A percentile compares a stretch with the other conserved stretches of the same genome.
Evolutionary conservation across 2,888 invertebrate species (phyloP).

Genomic region (Drosophila kanekoi): DNA sequence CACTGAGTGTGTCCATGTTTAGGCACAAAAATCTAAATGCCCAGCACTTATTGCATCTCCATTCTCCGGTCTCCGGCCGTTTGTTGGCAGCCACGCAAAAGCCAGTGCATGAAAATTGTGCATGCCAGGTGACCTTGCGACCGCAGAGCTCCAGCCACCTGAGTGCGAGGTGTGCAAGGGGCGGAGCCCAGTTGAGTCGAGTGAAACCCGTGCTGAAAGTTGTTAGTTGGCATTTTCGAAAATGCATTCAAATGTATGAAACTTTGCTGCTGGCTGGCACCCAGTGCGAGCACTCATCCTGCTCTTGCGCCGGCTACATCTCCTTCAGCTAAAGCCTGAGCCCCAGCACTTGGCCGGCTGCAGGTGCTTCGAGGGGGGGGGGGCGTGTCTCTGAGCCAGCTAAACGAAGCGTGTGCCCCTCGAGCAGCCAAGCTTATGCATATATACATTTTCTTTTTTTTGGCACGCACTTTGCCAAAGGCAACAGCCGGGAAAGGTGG

Average conservation of each 20-base stretch:
- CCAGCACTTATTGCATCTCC: conserved; percentile 52
- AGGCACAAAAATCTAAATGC: conserved; percentile 59
- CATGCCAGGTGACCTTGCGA: conserved; percentile 62
- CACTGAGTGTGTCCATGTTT: conserved; percentile 15
- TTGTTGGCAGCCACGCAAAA: conserved; percentile 50
- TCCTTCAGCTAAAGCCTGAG: conserved; percentile 9
- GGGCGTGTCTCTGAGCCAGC: conserved; percentile 53
- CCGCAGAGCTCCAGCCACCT: conserved; percentile 31
- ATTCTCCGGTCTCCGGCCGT: background rate
- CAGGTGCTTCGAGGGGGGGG: conserved; percentile 40
- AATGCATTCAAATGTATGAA: conserved; percentile 61
- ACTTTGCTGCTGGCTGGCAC: conserved; percentile 9
- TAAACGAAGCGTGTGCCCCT: conserved; percentile 53
- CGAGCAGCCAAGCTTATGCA: conserved; percentile 50
- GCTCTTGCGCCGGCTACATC: background rate
- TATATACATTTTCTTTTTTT: conserved; percentile 49
- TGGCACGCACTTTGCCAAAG: conserved; percentile 64
- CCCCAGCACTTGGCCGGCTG: conserved; percentile 27
- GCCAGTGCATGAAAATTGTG: conserved; percentile 43
- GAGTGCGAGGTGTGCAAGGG: conserved; percentile 11
- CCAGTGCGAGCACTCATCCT: conserved; percentile 3
- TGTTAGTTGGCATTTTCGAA: conserved; percentile 56
- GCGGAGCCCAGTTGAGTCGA: conserved; percentile 10
- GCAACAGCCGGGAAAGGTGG: background rate
- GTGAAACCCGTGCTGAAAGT: conserved; percentile 36